Evolutionary conservation across 1,140 invertebrate genomes (phyloP), one percentile per base, ranked within the genome.

Genomic region (Metopolophium dirhodum): DNA sequence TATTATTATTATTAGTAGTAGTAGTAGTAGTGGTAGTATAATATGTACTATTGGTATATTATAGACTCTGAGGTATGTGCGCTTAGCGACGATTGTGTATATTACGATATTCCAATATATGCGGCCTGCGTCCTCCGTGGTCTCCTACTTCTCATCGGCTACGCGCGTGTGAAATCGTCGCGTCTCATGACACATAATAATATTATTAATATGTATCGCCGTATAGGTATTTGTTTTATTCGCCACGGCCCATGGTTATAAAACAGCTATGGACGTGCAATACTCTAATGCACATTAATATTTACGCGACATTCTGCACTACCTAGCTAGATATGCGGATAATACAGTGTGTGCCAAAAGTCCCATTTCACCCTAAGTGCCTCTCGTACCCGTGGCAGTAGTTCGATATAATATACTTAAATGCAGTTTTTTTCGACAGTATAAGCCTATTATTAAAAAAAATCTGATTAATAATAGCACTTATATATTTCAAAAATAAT

Each of bases 31-130:
- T 47, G 3, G 6, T 47, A 47, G 6, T 49, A 51, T 51, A 18
- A 20, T 51, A 18, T 2, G 11, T 30, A 30, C 61, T 30, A 11
- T 68, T 11, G 30, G 49, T 51, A n/a, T 30, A 30, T 61, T 30
- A 30, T 61, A 61, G 26, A 30, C 57, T 26, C 30, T 68, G 61
- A 68, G 61, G 61, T 68, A 68, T 68, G 26, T n/a, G 26, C 11
- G 61, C 22, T 23, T 54, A 54, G 20, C 54, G 54, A 54, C 57
- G 57, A 8, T 57, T 57, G 23, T 54, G 51, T 57, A 57, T 68
- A n/a, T n/a, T 77, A 35, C n/a, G 61, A 77, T 77, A 77, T 77
- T 77, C 61, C 61, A 68, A 68, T 68, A n/a, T 68, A 68, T 68
- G 61, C 61, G 61, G 61, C n/a, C 61, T 68, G 61, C 61, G 61